phyloP scores from a whole-genome alignment of 2,888 invertebrate species.

The Eucera pruinosa region DNA sequence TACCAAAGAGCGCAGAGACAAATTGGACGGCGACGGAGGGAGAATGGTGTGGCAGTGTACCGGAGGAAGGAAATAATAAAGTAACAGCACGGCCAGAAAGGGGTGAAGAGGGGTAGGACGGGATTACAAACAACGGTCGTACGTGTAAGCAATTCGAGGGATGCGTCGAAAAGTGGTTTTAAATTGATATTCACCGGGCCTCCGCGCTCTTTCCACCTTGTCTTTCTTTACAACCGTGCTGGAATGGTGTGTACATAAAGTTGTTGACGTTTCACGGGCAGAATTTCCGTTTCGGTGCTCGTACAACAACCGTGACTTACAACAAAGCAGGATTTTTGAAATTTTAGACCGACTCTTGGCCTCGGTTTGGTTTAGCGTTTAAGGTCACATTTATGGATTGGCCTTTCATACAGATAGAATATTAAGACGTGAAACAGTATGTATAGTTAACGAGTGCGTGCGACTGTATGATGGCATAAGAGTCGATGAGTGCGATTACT shows the following conservation, averaged over 20 bases:
- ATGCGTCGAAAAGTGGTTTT: slow-evolving; percentile 35
- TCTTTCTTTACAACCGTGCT: not conserved
- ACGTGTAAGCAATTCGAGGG: slow-evolving; percentile 35
- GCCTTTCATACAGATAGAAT: too few species aligned
- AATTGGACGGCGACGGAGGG: slow-evolving; percentile 35
- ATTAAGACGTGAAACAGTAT: too few species aligned
- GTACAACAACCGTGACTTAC: too few species aligned
- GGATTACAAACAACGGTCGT: slow-evolving; percentile 47
- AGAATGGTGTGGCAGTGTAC: not conserved
- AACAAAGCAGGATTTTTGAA: too few species aligned
- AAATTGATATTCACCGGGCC: slow-evolving; percentile 40
- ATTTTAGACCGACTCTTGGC: too few species aligned
- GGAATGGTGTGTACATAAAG: not conserved
- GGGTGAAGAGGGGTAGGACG: not conserved
- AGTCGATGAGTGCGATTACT: too few species aligned
- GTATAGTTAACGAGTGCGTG: too few species aligned
- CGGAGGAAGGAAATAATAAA: slow-evolving; percentile 53
- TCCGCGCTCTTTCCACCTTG: not conserved
- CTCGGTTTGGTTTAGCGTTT: too few species aligned
- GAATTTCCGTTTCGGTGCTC: not conserved
- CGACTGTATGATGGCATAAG: too few species aligned
- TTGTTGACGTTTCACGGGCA: not conserved
- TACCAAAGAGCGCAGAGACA: slow-evolving; percentile 24
- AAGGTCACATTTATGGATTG: too few species aligned
- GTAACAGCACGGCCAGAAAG: slow-evolving; percentile 17